Base-by-base conservation (phyloP, 1,140 invertebrate genomes). In the Leguminivora glycinivorella region DNA sequence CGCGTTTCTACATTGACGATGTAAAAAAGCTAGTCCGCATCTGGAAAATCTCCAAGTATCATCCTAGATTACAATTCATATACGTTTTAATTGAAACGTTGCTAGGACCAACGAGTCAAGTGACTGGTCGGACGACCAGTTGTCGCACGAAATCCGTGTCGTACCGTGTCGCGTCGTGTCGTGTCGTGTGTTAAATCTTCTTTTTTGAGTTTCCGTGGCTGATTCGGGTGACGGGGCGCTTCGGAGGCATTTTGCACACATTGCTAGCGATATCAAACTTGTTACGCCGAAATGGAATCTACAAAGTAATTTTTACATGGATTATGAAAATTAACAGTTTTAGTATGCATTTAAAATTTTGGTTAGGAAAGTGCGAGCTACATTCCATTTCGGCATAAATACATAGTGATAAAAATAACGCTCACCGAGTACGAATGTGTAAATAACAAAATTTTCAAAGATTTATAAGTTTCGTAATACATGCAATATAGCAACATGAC, bases 181-280 rank as follows among this genome's bases (percentile, higher is more conserved):
- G 47, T 22, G 47, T 34, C 0, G 1, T 38, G 43, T 17, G 2
- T 5, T 43, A 17, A 17, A 47, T 56, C 24, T 29, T 71, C 52
- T 71, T 80, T 74, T 67, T 68, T 70, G 74, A 77, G 76, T 76
- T 80, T 84, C 82, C 80, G 80, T 78, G 75, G 72, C 56, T 63
- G 85, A 85, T 87, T 88, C 85, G 86, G 85, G 86, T 85, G 83
- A 84, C 83, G 72, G 75, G 76, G 67, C 80, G 79, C 67, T 78
- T 77, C 70, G 70, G 79, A 81, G 83, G 83, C 81, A 76, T 78
- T 85, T 89, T 88, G 85, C 88, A 88, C 87, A 88, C 88, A 90
- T 88, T 88, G 87, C 86, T 85, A 84, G 81, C 81, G 80, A 83
- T 87, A 83, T 79, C 69, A 75, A 63, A 77, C 77, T 52, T 52